A percentile compares a stretch with the other conserved stretches of the same genome.
These are phyloP conservation scores for Catharus ustulatus DNA, from an alignment of 2,797 vertebrate genomes.

Conservation along the genomic window DNA sequence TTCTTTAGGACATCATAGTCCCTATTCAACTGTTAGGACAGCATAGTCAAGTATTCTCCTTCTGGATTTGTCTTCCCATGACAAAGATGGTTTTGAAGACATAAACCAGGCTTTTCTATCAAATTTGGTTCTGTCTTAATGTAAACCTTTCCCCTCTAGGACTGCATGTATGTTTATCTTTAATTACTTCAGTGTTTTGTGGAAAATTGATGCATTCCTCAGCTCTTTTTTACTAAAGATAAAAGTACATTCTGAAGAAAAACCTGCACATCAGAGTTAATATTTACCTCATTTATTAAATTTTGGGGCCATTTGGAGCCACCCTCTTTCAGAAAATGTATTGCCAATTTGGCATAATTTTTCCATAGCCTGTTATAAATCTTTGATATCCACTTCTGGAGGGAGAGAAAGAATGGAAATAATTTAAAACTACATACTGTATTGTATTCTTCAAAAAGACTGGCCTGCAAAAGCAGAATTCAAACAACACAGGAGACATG, in stretches of 20 bases:
- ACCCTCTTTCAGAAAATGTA: not conserved
- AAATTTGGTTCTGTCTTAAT: not conserved
- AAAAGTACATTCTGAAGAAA: not conserved
- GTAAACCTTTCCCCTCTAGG: not conserved
- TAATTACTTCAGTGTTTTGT: not conserved
- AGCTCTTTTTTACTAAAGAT: not conserved
- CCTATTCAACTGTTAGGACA: not conserved
- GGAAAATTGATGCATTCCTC: not conserved
- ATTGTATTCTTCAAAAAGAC: not conserved
- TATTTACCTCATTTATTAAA: not conserved
- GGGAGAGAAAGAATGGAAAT: not conserved
- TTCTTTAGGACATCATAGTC: fast-evolving
- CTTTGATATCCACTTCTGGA: not conserved
- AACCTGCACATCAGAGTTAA: not conserved
- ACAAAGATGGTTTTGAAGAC: not conserved
- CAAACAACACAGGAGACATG: not conserved
- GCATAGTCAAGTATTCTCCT: too few relatives aligned
- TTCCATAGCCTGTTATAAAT: not conserved
- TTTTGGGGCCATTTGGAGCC: not conserved
- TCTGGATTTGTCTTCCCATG: not conserved
- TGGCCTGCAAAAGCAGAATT: slow-evolving; percentile 1
- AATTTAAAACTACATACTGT: not conserved
- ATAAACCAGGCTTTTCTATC: not conserved
- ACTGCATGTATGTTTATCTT: not conserved
- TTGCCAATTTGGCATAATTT: not conserved